Base-by-base conservation (phyloP, 2,113 vertebrate species). In the Megaleporinus macrocephalus region DNA sequence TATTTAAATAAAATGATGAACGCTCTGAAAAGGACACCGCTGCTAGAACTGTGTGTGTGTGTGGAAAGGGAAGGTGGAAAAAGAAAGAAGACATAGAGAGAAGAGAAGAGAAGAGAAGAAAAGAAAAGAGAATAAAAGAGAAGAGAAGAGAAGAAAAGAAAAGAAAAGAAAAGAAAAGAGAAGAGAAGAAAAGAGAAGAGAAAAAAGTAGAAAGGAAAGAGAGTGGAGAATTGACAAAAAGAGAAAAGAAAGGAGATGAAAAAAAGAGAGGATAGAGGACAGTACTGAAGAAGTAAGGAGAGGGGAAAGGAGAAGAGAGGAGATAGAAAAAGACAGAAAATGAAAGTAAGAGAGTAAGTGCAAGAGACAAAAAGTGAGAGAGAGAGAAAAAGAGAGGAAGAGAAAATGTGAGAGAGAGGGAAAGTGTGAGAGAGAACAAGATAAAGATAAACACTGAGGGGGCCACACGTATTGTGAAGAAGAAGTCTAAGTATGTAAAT, bases 361-460 rank as follows among this genome's bases (percentile, higher is more conserved):
- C n/a, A 70, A 44, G 0, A 29, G 41, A 44, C 5, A 10, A 44
- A 9, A 44, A 9, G 10, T n/a, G n/a, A n/a, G n/a, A n/a, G n/a
- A 44, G 41, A 49, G 47, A 13, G 11, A 12, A 14, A n/a, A 16
- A n/a, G 57, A 61, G 18, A 61, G 11, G 22, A 10, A 47, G 12
- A 70, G n/a, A 2, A 29, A 36, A 6, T 36, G 6, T 6, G 6
- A 36, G 6, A 36, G 33, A 9, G 41, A 44, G 10, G 9, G 1
- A 44, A 10, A 44, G 41, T 9, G 5, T 7, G 4, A 9, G n/a
- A 71, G 65, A 33, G 29, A 6, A 10, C 20, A 4, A 36, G 30
- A 16, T 71, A 33, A 4, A 36, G 30, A 16, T 71, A 49, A 71
- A 71, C 36, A 71, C 69, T n/a, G 69, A 26, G 41, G 70, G 47